Conservation (phyloP, 2,888 invertebrate species). For the Andricus curvator region DNA sequence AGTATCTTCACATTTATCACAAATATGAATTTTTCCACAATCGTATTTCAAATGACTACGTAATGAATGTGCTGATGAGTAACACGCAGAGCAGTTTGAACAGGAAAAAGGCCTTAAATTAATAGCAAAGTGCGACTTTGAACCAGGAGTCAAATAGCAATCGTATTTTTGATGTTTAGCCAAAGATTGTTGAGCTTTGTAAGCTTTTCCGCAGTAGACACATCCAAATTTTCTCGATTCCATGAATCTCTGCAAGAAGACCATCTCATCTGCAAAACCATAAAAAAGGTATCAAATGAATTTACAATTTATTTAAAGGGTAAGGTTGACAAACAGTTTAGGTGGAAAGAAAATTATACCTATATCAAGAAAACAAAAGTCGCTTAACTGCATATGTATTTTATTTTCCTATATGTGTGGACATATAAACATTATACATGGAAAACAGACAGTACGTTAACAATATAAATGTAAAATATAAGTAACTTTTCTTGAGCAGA, state of each 20-base stretch:
- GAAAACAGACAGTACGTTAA: neutral
- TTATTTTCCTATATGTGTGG: neutral
- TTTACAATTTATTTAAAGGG: neutral
- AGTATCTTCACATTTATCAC: neutral
- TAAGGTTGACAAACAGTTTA: neutral
- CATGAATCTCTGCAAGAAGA: neutral
- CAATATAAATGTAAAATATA: neutral
- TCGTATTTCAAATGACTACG: neutral
- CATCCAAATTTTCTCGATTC: neutral
- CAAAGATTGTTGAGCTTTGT: neutral
- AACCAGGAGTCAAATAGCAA: neutral
- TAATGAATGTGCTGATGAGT: neutral
- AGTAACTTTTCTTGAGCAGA: neutral
- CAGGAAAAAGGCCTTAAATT: neutral
- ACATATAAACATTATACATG: neutral
- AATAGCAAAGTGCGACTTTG: neutral
- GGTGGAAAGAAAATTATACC: too few relatives aligned
- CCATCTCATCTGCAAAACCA: neutral
- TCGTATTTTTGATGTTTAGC: neutral
- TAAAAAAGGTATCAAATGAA: neutral
- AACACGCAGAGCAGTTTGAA: neutral
- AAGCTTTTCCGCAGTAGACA: neutral
- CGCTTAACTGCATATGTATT: neutral
- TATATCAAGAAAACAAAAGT: neutral
- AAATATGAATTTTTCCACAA: neutral